Conservation (phyloP, 2,797 vertebrate species). For the Microcaecilia unicolor region DNA sequence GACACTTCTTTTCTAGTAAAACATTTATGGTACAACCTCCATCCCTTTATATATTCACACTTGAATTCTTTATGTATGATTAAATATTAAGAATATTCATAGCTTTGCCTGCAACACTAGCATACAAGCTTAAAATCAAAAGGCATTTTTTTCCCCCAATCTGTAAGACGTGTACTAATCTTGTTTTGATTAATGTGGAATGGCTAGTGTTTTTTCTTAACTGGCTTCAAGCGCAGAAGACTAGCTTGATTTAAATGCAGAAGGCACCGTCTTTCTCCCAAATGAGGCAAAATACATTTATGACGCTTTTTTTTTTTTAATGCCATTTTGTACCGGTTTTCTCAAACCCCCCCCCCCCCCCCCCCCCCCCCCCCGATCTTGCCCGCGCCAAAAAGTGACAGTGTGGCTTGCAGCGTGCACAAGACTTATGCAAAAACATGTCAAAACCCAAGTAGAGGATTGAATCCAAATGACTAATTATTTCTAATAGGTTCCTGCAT, state of each 20-base stretch:
- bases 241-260: accelerated
- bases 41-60: too few relatives aligned
- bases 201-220: background rate
- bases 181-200: too few relatives aligned
- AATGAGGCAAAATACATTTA: slow-evolving; percentile 13
- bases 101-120: slow-evolving; percentile 1
- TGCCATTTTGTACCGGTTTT: slow-evolving; percentile 18
- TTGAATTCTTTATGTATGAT: too few relatives aligned
- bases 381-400: slow-evolving; percentile 16
- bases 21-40: too few relatives aligned
- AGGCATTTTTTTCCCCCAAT: too few relatives aligned
- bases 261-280: background rate
- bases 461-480: slow-evolving; percentile 53
- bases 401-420: slow-evolving; percentile 35
- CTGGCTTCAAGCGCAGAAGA: accelerated
- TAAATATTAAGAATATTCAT: too few relatives aligned
- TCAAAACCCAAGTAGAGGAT: slow-evolving; percentile 46
- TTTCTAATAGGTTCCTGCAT: slow-evolving; percentile 53
- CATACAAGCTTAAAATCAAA: too few relatives aligned
- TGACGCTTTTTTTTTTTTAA: background rate
- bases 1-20: too few relatives aligned
- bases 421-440: slow-evolving; percentile 32
- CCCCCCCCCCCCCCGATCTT: slow-evolving; percentile 10
- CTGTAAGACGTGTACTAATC: too few relatives aligned
- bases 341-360: slow-evolving; percentile 13